Conservation (phyloP, 2,113 vertebrate species). For the Peromyscus polionotus region DNA sequence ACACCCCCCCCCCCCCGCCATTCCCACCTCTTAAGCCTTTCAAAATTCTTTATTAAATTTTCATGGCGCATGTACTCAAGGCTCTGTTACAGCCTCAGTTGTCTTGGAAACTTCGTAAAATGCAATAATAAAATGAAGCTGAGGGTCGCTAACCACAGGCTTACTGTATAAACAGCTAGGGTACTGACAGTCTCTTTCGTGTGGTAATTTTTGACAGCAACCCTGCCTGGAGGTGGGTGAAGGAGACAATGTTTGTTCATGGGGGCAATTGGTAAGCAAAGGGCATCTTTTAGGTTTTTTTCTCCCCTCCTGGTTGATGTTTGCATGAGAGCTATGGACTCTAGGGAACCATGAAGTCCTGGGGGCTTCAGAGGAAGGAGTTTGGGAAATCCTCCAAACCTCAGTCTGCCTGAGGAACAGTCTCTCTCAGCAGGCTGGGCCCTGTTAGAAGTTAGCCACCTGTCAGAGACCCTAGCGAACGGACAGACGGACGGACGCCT, state of each 20-base stretch:
- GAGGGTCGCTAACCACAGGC: conserved; percentile 35
- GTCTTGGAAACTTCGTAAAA: conserved; percentile 82
- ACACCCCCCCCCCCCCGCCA: background rate
- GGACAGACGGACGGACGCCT: fast-evolving
- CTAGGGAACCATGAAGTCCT: background rate
- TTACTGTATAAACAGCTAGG: background rate
- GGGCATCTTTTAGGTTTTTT: conserved; percentile 11
- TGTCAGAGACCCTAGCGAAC: background rate
- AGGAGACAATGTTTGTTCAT: background rate
- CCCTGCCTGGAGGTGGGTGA: background rate
- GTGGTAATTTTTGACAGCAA: conserved; percentile 36
- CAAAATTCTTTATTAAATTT: conserved; percentile 80
- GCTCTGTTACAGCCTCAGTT: conserved; percentile 77
- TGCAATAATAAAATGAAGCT: conserved; percentile 72
- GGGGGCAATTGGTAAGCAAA: background rate
- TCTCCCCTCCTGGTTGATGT: background rate
- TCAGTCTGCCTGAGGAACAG: background rate
- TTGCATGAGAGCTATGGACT: background rate
- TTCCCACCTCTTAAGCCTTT: conserved; percentile 73
- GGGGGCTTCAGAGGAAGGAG: background rate
- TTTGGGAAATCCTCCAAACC: background rate
- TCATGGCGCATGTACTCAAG: conserved; percentile 75
- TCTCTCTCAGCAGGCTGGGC: background rate
- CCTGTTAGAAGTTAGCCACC: background rate
- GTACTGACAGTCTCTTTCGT: background rate